Evolutionary conservation across 2,888 invertebrate genomes (phyloP), one percentile per base, ranked within the genome.

Genomic region (Nemapogon koenigi): DNA sequence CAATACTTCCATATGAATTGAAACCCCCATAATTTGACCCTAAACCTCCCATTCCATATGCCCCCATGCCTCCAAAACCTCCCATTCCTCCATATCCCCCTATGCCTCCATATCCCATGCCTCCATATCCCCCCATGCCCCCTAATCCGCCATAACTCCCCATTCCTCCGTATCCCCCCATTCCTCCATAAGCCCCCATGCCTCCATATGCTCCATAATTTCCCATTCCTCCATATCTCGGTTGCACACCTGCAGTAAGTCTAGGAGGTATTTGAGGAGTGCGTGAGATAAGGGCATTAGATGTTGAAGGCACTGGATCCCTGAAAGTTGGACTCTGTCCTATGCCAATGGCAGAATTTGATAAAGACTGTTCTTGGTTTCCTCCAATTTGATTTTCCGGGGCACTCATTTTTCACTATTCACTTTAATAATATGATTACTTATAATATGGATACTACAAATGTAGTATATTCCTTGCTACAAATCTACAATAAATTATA

Each of bases 1-100:
- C 88, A 41, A 82, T 73, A 55, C 87, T 85, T 43, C 81, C 81
- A 58, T 78, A 71, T 39, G 65, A 71, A 27, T 70, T 68, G 42
- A 58, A 59, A 47, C 65, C 56, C 45, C 75, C 79, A 40, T 65
- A 82, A 28, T 50, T 50, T 0, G 49, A 50, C 36, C 55, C 56
- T n/a, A 47, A 49, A 8, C 55, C 41, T 0, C 48, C 49, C 40
- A 46, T 45, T 3, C 47, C 49, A 22, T 42, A 44, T 2, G 47
- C 44, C n/a, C 33, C 33, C 33, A 33, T 19, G 3, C 33, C 58
- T 25, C 22, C 18, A 16, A 16, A 16, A 33, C 33, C 33, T 4
- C 28, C 28, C 33, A 33, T 33, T 11, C 33, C 33, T 19, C 33
- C 33, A 16, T 16, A 16, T 10, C 31, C 31, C 4, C n/a, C n/a